Base-by-base conservation (phyloP, 2,888 invertebrate genomes). In the Apodemia zela region DNA sequence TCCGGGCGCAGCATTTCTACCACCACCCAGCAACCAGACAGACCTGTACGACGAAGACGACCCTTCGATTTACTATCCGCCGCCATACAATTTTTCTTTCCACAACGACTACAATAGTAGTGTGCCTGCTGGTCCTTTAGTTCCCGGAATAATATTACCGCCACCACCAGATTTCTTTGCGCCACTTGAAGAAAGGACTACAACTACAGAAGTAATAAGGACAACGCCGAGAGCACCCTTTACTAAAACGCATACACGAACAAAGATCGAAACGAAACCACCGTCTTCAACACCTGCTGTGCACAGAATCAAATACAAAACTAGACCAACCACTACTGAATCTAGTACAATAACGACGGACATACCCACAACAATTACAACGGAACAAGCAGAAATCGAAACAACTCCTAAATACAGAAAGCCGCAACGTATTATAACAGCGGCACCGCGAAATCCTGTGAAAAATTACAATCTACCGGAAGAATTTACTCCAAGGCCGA, bases 21-120 rank as follows among this genome's bases (percentile, higher is more conserved):
- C 93, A 91, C 95, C 95, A 79, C 95, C 95, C 71, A 95, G 94
- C 76, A 96, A 95, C 87, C 93, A 94, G 73, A 94, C 95, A 67
- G 96, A 96, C 79, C 94, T 95, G 72, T 95, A 96, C 89, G 97
- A 97, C 92, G 97, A 96, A 89, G 97, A 97, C 89, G 97, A 97
- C 93, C 97, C 97, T 76, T 96, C 97, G 72, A 95, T 97, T 63
- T 97, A 97, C 79, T 97, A 97, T 93, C 97, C 97, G 76, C 97
- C 97, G 78, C 97, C 97, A 15, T 97, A 97, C 92, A 97, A 96
- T 85, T 96, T 96, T 92, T 95, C 95, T 71, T 97, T 96, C 85
- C 95, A 94, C 80, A 94, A 93, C 79, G 96, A 96, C 80, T 97
- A 97, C 85, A 93, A 95, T 54, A 93, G 93, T 74, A 94, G 94